Evolutionary conservation across 2,113 vertebrate genomes (phyloP).

Genomic region (Larimichthys crocea): DNA sequence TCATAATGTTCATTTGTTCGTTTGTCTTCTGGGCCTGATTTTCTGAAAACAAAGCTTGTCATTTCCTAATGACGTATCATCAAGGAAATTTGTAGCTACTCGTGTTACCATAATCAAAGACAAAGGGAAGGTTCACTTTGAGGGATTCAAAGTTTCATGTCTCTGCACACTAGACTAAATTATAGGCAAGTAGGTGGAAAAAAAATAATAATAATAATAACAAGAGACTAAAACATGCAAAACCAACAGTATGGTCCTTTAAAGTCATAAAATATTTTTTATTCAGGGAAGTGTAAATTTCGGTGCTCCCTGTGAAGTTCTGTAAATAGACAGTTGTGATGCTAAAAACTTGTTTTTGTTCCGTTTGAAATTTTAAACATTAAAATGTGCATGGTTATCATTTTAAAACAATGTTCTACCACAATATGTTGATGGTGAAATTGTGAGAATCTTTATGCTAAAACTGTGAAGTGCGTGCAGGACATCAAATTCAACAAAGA

Average conservation of each 20-base stretch:
- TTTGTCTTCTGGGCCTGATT: not conserved
- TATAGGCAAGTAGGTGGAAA: not conserved
- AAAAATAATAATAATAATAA: too few relatives aligned
- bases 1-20: not conserved
- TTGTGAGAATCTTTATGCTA: not conserved
- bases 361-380: slow-evolving; percentile 5
- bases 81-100: not conserved
- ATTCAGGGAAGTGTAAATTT: slow-evolving; percentile 9
- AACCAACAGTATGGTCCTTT: slow-evolving; percentile 17
- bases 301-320: slow-evolving; percentile 9
- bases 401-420: not conserved
- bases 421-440: not conserved
- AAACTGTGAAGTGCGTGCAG: not conserved
- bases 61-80: not conserved
- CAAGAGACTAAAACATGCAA: not conserved
- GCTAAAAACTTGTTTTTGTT: slow-evolving; percentile 26
- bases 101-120: not conserved
- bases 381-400: slow-evolving; percentile 10
- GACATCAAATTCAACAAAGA: not conserved
- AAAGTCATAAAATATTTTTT: slow-evolving; percentile 2
- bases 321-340: slow-evolving; percentile 26
- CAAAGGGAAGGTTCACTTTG: not conserved
- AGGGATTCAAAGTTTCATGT: not conserved
- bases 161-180: not conserved
- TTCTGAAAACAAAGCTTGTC: not conserved